phyloP scores from a whole-genome alignment of 2,797 vertebrate genomes.

The Lepilemur ruficaudatus region DNA sequence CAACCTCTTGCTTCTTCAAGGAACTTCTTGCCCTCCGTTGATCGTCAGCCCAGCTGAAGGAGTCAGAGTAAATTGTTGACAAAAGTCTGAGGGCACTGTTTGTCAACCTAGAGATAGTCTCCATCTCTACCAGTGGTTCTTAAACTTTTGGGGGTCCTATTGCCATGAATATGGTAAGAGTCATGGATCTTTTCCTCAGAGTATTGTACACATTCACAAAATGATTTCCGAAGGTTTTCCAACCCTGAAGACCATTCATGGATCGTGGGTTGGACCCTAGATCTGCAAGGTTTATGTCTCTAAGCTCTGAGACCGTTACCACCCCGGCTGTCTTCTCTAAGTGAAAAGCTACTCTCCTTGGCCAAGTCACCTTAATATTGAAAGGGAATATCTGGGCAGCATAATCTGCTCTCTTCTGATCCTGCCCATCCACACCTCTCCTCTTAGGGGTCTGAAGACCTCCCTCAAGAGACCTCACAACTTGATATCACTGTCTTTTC shows the following conservation, averaged over 20 bases:
- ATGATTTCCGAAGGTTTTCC: neutral
- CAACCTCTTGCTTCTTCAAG: neutral
- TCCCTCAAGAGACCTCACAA: neutral
- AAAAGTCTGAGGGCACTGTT: neutral
- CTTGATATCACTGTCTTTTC: neutral
- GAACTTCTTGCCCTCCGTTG: neutral
- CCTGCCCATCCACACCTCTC: neutral
- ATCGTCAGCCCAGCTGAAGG: neutral
- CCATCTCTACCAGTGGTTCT: neutral
- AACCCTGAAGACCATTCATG: rapidly evolving
- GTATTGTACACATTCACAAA: neutral
- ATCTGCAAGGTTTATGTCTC: neutral
- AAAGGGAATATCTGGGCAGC: neutral
- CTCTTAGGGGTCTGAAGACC: neutral
- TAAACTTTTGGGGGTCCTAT: neutral
- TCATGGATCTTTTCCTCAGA: neutral
- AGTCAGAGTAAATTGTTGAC: neutral
- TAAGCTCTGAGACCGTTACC: neutral
- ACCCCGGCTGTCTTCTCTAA: neutral
- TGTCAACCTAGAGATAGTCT: neutral
- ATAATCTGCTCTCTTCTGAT: neutral
- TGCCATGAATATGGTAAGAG: neutral
- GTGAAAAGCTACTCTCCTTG: neutral
- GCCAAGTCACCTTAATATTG: neutral
- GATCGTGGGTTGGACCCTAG: neutral